Evolutionary conservation across 2,113 vertebrate genomes (phyloP), one percentile per base, ranked within the genome.

Genomic region (Rhizomys pruinosus): DNA sequence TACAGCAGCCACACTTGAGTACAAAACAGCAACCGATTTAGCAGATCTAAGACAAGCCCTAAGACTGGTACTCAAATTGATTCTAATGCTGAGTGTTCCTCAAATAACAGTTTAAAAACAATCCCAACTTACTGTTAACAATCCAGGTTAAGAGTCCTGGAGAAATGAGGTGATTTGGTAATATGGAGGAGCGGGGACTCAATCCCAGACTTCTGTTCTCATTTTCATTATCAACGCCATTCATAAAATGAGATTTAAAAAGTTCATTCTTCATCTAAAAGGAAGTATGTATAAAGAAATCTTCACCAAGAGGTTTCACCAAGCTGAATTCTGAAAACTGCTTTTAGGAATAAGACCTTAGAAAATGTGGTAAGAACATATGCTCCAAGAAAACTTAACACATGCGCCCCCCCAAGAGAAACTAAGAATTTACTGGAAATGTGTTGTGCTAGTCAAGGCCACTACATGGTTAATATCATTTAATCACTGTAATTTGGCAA

Each of bases 271-370:
- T 93, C 34, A 87, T 20, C 39, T 84, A 76, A 72, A 2, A 95
- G 6, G 25, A 73, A 92, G 57, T 87, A 68, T 5, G 2, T 44
- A 13, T 89, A 77, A 95, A 89, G 37, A 89, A 77, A 52, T 82
- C 90, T 80, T 86, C 72, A 94, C 55, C 27, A 87, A 86, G 57
- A 86, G 32, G 23, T 74, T 92, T 92, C 57, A 89, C 12, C 64
- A 84, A 94, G 8, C 4, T 91, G 10, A 95, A 86, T 29, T 95
- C 79, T 91, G 29, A 91, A 96, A 94, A 91, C 2, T 85, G 16
- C 32, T 66, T 82, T 90, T 85, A 95, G 42, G 39, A 2, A 1
- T 86, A 82, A 76, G 37, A 89, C 23, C 23, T 82, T 84, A 87
- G n/a, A 64, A 64, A 64, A 95, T 68, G 61, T 63, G 15, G 25